Evolutionary conservation across 1,140 invertebrate species (phyloP).

Genomic region (Aethina tumida): DNA sequence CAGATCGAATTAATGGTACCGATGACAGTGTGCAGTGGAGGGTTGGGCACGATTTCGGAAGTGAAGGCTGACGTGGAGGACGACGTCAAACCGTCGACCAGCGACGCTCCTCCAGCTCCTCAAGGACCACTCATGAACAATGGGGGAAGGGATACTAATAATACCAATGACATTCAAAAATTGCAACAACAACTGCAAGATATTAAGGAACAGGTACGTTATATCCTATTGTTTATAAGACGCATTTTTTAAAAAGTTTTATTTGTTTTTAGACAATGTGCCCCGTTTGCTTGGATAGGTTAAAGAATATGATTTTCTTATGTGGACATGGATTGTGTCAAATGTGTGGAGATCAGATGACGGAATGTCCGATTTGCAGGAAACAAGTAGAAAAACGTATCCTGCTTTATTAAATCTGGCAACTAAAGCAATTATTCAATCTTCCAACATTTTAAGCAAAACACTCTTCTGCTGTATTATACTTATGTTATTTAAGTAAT

Average conservation of each 20-base stretch:
- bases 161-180: conserved; percentile 84
- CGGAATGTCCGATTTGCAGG: conserved; percentile 93
- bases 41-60: conserved; percentile 44
- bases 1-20: conserved; percentile 72
- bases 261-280: conserved; percentile 80
- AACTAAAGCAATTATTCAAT: background rate
- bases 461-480: conserved; percentile 1
- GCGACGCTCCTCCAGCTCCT: conserved; percentile 21
- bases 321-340: conserved; percentile 97
- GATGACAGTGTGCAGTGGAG: conserved; percentile 59
- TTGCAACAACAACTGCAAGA: conserved; percentile 93
- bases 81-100: conserved; percentile 31
- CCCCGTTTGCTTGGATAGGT: conserved; percentile 91
- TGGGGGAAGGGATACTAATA: conserved; percentile 62
- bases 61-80: conserved; percentile 41
- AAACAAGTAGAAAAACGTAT: conserved; percentile 93
- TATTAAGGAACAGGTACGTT: conserved; percentile 86
- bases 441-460: background rate
- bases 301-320: conserved; percentile 98
- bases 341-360: conserved; percentile 95
- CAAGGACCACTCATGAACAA: conserved; percentile 67
- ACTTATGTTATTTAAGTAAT: too few relatives aligned
- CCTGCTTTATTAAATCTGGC: conserved; percentile 71
- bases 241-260: conserved; percentile 4
- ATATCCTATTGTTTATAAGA: background rate